Base-by-base conservation (phyloP, 30 jellyfish, hydroid and myxozoan species). In the Turritopsis rubra region DNA sequence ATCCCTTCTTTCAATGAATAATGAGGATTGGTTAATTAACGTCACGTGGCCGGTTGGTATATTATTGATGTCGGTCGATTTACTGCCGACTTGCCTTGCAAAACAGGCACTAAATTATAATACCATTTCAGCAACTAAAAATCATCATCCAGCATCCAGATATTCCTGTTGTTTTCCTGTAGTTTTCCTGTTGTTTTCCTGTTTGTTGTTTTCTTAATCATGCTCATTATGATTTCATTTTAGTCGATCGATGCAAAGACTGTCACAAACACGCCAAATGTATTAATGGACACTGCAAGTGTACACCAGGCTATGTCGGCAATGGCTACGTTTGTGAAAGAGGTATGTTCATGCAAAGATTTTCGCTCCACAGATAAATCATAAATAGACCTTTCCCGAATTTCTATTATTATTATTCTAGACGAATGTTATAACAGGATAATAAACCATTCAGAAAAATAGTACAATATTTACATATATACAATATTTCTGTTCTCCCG, bases 181-280 rank as follows among this genome's bases (percentile, higher is more conserved):
- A 16, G n/a, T 66, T 66, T 66, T 3, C 76, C 7, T 66, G 7
- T 66, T 3, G 16, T 66, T 21, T 66, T 8, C 4, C 76, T 66
- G 7, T 17, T 66, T 66, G 8, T 66, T 66, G 29, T 21, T 66
- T 54, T 54, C n/a, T 54, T 54, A n/a, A 54, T 16, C n/a, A 16
- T 54, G 72, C 19, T 54, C n/a, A 54, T 54, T n/a, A n/a, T n/a
- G n/a, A 54, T n/a, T 54, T n/a, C 23, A 31, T 81, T 53, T 16
- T 60, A 91, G 98, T 91, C 84, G 98, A 91, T 79, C 87, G 86
- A 75, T 91, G 98, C 77, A 92, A 84, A 22, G 88, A 87, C 31
- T 91, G 98, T 30, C 94, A 86, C 73, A 83, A 52, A 52, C 87
- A 91, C 53, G 98, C 98, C 18, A 81, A 75, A 3, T 91, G 98